Evolutionary conservation across 2,797 vertebrate species (phyloP).

Genomic region (Labroides dimidiatus): DNA sequence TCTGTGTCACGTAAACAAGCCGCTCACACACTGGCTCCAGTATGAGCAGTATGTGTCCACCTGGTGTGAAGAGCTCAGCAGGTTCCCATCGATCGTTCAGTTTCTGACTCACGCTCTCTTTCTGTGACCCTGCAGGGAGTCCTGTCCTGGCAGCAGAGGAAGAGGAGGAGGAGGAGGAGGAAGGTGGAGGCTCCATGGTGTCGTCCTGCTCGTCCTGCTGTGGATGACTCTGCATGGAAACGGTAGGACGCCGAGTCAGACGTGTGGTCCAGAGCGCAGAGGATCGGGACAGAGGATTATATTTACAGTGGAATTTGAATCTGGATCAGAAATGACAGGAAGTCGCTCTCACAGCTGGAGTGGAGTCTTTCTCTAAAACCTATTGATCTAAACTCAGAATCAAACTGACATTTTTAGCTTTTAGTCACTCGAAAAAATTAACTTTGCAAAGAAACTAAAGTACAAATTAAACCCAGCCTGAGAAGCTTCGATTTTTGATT

Average conservation of each 20-base stretch:
- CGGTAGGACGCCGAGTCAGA: slow-evolving; percentile 44
- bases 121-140: slow-evolving; percentile 45
- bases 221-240: slow-evolving; percentile 48
- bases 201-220: slow-evolving; percentile 49
- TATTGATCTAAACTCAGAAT: no score
- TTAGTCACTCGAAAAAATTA: no score
- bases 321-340: background rate
- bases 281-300: background rate
- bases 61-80: background rate
- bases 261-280: no score
- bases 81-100: background rate
- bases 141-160: slow-evolving; percentile 20
- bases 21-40: background rate
- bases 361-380: no score
- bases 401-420: no score
- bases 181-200: slow-evolving; percentile 43
- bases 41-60: background rate
- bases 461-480: background rate
- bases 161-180: slow-evolving; percentile 30
- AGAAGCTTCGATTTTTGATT: background rate
- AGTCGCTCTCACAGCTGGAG: slow-evolving; percentile 41
- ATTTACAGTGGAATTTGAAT: rapidly evolving
- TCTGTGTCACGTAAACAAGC: background rate
- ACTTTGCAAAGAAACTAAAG: background rate
- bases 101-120: background rate